Conservation (phyloP, 2,797 vertebrate genomes). For the Falco biarmicus region DNA sequence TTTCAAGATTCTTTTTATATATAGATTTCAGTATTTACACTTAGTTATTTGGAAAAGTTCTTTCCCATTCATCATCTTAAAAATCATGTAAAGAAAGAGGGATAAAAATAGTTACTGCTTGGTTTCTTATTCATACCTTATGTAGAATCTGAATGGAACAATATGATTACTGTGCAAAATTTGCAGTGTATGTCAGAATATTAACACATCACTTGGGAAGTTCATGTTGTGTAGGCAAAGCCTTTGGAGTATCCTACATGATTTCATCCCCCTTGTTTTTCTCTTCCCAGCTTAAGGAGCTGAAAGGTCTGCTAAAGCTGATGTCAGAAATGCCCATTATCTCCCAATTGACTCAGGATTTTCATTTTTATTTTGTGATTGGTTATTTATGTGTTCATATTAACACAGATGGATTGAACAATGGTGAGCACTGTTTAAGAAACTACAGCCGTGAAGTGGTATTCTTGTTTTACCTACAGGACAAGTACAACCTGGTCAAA, state of each 20-base stretch:
- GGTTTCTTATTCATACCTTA: not conserved
- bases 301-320: not conserved
- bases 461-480: not conserved
- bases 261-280: fast-evolving
- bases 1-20: not conserved
- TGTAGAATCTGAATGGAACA: not conserved
- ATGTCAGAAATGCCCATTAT: not conserved
- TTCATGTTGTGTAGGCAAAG: not conserved
- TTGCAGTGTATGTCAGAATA: not conserved
- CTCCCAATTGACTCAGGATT: not conserved
- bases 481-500: not conserved
- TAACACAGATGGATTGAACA: not conserved
- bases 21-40: not conserved
- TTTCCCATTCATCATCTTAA: not conserved
- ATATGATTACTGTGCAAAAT: not conserved
- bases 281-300: not conserved
- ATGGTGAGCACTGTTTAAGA: not conserved
- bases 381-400: not conserved
- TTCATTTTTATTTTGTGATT: not conserved
- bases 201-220: not conserved
- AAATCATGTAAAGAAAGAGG: not conserved
- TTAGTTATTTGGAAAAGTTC: not conserved
- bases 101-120: not conserved
- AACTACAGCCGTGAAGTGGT: not conserved
- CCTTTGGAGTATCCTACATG: not conserved